Evolutionary conservation across 2,113 vertebrate species (phyloP).

Genomic region (Psilopogon haemacephalus): DNA sequence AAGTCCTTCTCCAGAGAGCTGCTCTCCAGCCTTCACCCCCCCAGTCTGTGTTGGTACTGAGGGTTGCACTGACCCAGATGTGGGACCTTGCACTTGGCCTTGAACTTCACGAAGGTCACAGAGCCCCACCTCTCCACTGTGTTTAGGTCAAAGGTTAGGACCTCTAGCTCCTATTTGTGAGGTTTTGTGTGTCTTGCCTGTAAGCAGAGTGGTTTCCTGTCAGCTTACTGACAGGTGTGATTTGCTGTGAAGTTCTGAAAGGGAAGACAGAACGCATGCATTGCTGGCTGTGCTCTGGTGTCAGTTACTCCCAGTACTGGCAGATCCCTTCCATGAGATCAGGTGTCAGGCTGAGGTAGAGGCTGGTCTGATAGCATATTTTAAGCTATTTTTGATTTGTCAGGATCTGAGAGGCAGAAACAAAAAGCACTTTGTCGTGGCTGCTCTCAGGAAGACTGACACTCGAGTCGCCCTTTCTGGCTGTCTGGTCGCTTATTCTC

Average conservation of each 20-base stretch:
- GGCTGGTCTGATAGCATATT: background rate
- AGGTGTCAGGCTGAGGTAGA: background rate
- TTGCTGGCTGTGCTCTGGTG: background rate
- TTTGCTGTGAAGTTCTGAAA: background rate
- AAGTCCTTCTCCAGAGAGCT: too few relatives aligned
- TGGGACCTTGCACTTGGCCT: too few relatives aligned
- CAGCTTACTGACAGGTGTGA: background rate
- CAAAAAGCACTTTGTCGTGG: slow-evolving; percentile 51
- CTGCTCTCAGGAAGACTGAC: background rate
- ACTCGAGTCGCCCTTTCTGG: slow-evolving; percentile 1
- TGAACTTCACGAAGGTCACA: too few relatives aligned
- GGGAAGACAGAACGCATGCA: background rate
- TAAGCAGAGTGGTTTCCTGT: background rate
- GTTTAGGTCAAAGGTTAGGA: background rate
- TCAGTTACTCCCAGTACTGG: background rate
- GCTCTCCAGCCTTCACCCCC: too few relatives aligned
- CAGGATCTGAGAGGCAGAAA: background rate
- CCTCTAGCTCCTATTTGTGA: background rate
- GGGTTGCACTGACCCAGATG: too few relatives aligned
- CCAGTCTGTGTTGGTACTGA: too few relatives aligned
- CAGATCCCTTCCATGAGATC: background rate
- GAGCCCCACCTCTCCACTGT: too few relatives aligned
- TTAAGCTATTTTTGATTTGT: slow-evolving; percentile 33
- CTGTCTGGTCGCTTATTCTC: background rate
- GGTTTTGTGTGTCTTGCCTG: background rate